A percentile compares a stretch with the other conserved stretches of the same genome.
phyloP scores from a whole-genome alignment of 2,888 invertebrate genomes.

The Timema podura region DNA sequence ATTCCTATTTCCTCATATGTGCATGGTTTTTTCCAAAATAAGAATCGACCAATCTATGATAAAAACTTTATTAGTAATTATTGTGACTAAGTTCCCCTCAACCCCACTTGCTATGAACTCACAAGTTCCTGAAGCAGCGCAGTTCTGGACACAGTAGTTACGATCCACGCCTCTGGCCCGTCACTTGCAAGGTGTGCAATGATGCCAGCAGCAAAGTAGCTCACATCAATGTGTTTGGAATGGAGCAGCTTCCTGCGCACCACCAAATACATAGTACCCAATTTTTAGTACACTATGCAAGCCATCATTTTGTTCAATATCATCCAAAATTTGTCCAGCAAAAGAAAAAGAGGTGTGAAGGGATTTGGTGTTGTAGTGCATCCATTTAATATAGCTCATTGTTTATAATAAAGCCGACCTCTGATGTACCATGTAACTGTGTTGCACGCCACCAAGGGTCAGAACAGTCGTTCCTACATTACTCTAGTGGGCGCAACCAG shows the following conservation, averaged over 20 bases:
- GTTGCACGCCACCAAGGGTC: no score
- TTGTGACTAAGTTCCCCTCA: not conserved
- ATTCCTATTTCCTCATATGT: no score
- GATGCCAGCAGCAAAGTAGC: slow-evolving; percentile 70
- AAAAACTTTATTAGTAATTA: no score
- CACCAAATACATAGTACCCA: slow-evolving; percentile 17
- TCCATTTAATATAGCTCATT: no score
- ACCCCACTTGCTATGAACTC: slow-evolving; percentile 33
- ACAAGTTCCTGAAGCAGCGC: slow-evolving; percentile 52
- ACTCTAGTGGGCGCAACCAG: no score
- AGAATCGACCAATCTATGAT: no score
- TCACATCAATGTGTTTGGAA: slow-evolving; percentile 62
- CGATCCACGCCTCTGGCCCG: slow-evolving; percentile 52
- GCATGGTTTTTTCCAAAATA: no score
- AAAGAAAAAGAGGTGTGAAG: not conserved
- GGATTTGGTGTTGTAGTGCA: no score
- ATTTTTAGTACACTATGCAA: not conserved
- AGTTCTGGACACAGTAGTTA: slow-evolving; percentile 37
- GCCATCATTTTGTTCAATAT: not conserved
- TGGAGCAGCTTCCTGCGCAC: slow-evolving; percentile 46
- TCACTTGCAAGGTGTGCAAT: slow-evolving; percentile 65
- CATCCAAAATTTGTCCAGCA: not conserved
- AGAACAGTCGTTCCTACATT: no score
- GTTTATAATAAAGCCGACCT: no score
- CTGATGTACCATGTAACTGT: no score